Percentiles rank a stretch among this genome's conserved stretches.
These are phyloP conservation scores for Muricea muricata DNA, from an alignment of 92 coral and sea anemone species.

Conservation along the genomic window DNA sequence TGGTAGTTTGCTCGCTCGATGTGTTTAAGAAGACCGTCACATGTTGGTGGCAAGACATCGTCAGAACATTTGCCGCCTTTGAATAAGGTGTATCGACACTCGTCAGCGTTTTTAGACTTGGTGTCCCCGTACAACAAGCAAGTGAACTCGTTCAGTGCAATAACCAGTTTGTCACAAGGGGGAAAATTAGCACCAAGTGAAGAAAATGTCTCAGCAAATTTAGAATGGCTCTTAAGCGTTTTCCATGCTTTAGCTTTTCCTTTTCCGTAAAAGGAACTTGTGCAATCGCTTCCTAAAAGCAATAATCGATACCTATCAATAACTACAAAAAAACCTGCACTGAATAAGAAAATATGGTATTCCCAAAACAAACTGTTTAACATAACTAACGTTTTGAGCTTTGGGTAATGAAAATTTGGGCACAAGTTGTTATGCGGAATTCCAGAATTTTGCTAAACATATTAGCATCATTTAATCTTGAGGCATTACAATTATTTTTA, in stretches of 20 bases:
- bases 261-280: conserved; percentile 47
- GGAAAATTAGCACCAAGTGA: not conserved
- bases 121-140: conserved; percentile 45
- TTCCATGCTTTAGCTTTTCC: conserved; percentile 21
- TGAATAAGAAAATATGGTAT: no score
- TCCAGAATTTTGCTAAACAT: no score
- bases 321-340: no score
- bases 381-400: no score
- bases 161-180: conserved; percentile 6
- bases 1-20: conserved; percentile 48
- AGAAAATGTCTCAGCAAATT: conserved; percentile 18
- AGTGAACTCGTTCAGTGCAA: conserved; percentile 21
- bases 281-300: conserved; percentile 42
- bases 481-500: no score
- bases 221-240: not conserved
- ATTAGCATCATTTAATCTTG: no score
- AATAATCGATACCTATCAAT: no score
- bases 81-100: conserved; percentile 33
- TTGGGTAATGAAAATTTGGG: no score
- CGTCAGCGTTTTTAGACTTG: conserved; percentile 22
- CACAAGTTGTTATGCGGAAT: no score
- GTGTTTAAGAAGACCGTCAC: conserved; percentile 36
- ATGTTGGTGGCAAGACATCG: conserved; percentile 48
- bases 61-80: conserved; percentile 52
- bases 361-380: no score